phyloP scores from a whole-genome alignment of 2,113 vertebrate species.

The Rhinolophus ferrumequinum region DNA sequence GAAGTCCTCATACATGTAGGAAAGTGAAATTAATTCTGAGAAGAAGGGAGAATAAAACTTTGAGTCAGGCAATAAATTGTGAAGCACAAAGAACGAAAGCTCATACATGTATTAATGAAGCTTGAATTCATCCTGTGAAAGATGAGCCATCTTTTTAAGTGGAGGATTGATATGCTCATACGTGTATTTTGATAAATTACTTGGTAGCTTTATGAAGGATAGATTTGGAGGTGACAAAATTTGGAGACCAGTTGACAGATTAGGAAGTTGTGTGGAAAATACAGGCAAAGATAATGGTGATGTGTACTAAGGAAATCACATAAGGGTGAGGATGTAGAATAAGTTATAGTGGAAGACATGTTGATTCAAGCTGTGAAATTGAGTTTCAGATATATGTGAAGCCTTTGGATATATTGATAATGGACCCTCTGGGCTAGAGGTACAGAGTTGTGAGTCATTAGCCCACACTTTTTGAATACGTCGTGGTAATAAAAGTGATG shows the following conservation, averaged over 20 bases:
- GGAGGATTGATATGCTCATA: neutral
- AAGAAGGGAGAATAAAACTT: slow-evolving; percentile 4
- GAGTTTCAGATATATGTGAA: neutral
- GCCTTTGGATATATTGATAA: neutral
- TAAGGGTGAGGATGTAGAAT: neutral
- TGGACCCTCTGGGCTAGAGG: neutral
- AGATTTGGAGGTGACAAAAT: neutral
- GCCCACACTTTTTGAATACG: neutral
- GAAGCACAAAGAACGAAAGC: neutral
- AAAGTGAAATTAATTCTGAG: slow-evolving; percentile 38
- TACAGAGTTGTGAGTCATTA: neutral
- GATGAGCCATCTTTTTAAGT: neutral
- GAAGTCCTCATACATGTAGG: neutral
- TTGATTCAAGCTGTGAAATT: neutral
- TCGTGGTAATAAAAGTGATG: neutral
- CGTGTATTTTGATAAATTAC: neutral
- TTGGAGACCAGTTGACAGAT: neutral
- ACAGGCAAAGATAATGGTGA: neutral
- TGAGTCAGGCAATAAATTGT: neutral
- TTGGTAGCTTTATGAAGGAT: neutral
- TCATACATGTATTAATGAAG: neutral
- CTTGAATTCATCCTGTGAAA: neutral
- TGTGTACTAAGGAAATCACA: neutral
- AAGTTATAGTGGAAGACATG: neutral
- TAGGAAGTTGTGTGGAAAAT: neutral